Evolutionary conservation across 2,797 vertebrate species (phyloP), one percentile per base, ranked within the genome.

Genomic region (Spinus pinus): DNA sequence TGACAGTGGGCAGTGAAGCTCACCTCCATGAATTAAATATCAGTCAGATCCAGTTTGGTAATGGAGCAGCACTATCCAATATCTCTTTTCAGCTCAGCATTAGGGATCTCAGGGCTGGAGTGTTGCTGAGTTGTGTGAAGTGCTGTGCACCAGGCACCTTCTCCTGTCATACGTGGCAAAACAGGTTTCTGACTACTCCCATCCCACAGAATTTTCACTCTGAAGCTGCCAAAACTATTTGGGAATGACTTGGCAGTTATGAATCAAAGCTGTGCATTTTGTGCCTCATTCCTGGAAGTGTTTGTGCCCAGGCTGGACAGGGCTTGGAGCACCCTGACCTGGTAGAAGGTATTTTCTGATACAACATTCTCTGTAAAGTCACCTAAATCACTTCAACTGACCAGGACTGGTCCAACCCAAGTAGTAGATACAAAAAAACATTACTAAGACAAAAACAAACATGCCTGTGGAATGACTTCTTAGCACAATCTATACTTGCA

Each of bases 21-120:
- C 93, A 93, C 70, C 91, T 78, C 67, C 90, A 96, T 95, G 56
- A 93, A 95, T 95, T 67, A 94, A 83, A 78, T 22, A 91, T 88
- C 67, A 91, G 69, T 14, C 62, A 95, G 93, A 97, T 95, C 88
- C 88, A 90, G 57, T 92, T 50, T 86, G 42, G 79, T 91, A 93
- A 94, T 5, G 24, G 73, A 81, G 69, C 31, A 97, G 89, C 88
- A 71, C 71, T 79, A 67, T 22, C 58, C 86, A 83, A 7, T 79
- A 78, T 80, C 92, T 89, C 81, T 53, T 53, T 91, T 44, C 81
- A 93, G 92, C 66, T 65, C 53, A 33, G 56, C 78, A 69, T 35
- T 22, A 67, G 73, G 56, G 73, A 66, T 62, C 37, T 58, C 25
- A 25, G 62, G 61, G 42, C 6, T 69, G 77, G 81, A 91, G 83